Evolutionary conservation across 2,113 vertebrate species (phyloP).

Genomic region (Phocoena phocoena): DNA sequence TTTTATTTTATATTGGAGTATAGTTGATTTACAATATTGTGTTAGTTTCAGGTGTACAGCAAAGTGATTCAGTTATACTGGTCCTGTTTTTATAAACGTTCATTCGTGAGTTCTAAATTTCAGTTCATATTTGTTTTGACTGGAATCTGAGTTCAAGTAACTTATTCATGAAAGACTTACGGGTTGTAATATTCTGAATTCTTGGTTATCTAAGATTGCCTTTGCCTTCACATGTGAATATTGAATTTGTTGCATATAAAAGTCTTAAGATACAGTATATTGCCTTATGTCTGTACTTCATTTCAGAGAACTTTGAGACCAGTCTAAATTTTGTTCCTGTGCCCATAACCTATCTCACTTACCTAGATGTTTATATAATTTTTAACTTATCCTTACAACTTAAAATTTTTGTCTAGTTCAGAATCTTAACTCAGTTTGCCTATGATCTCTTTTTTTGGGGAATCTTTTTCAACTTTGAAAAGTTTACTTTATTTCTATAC

Average conservation of each 20-base stretch:
- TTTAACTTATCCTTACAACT: neutral
- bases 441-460: neutral
- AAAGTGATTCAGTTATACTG: neutral
- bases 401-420: neutral
- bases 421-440: neutral
- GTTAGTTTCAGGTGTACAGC: neutral
- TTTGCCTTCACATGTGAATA: neutral
- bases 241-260: neutral
- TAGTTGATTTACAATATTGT: neutral
- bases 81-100: neutral
- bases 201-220: neutral
- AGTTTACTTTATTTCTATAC: neutral
- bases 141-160: conserved; percentile 14
- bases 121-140: neutral
- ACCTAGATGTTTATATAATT: neutral
- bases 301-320: neutral
- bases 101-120: neutral
- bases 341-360: neutral
- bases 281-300: neutral
- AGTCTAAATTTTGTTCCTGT: neutral
- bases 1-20: neutral
- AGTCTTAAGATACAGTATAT: neutral
- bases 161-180: neutral
- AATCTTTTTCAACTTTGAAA: neutral
- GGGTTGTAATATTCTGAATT: neutral